These are phyloP conservation scores for Hypanus sabinus DNA, from an alignment of 2,113 vertebrate species.

Conservation along the genomic window DNA sequence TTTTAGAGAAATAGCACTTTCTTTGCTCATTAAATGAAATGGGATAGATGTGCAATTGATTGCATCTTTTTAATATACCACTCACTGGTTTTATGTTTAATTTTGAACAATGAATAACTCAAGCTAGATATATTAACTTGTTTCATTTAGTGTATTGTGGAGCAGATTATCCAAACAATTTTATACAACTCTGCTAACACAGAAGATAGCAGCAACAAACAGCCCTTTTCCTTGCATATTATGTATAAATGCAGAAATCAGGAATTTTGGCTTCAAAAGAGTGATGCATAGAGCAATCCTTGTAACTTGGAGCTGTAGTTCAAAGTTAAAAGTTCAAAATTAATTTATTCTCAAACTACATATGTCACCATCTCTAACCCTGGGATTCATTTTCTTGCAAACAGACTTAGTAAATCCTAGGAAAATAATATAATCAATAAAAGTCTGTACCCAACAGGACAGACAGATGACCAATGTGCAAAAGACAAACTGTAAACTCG, in stretches of 20 bases:
- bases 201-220: background rate
- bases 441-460: no score
- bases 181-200: background rate
- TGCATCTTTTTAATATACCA: background rate
- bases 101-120: background rate
- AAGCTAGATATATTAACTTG: background rate
- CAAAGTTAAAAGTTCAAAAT: no score
- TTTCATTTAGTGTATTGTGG: background rate
- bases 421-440: no score
- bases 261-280: background rate
- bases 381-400: no score
- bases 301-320: background rate
- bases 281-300: background rate
- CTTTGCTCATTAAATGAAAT: background rate
- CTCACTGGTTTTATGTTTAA: background rate
- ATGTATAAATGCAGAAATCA: background rate
- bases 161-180: background rate
- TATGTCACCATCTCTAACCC: no score
- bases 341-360: no score
- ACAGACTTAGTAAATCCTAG: no score
- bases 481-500: no score
- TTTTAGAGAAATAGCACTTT: background rate
- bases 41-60: background rate
- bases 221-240: background rate
- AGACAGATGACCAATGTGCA: no score